Conservation (phyloP, 2,888 invertebrate species). For the Acleris literana region DNA sequence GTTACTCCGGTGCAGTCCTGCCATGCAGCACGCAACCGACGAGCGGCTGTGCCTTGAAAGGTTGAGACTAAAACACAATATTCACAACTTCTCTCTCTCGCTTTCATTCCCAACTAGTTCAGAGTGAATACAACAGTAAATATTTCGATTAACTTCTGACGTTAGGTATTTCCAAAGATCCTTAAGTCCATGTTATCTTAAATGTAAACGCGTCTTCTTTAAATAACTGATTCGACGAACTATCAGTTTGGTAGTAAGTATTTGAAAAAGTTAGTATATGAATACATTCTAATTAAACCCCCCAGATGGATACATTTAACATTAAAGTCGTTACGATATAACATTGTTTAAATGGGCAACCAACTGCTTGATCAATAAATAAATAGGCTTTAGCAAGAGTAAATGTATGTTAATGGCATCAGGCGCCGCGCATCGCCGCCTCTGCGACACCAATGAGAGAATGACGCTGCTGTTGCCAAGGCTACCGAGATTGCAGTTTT, state of each 20-base stretch:
- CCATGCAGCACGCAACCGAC: slow-evolving; percentile 54
- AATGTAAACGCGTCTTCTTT: too few species aligned
- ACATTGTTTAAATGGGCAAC: neutral
- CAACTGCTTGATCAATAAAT: neutral
- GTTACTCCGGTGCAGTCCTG: slow-evolving; percentile 40
- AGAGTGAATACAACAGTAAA: too few species aligned
- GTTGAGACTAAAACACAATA: neutral
- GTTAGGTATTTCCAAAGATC: too few species aligned
- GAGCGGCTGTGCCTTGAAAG: slow-evolving; percentile 51
- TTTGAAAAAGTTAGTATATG: neutral
- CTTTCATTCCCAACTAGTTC: neutral
- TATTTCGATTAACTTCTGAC: too few species aligned
- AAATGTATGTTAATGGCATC: slow-evolving; percentile 54
- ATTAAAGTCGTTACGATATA: neutral
- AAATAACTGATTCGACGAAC: too few species aligned
- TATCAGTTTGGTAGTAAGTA: too few species aligned
- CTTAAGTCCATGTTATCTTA: too few species aligned
- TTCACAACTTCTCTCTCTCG: neutral
- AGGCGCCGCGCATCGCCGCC: slow-evolving; percentile 56
- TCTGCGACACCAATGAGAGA: slow-evolving; percentile 53
- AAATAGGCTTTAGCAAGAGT: slow-evolving; percentile 18
- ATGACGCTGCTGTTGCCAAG: slow-evolving; percentile 46
- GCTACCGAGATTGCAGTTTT: slow-evolving; percentile 39
- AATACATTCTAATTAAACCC: too few species aligned
- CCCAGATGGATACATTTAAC: too few species aligned